Evolutionary conservation across 2,113 vertebrate species (phyloP).

Genomic region (Rattus rattus): DNA sequence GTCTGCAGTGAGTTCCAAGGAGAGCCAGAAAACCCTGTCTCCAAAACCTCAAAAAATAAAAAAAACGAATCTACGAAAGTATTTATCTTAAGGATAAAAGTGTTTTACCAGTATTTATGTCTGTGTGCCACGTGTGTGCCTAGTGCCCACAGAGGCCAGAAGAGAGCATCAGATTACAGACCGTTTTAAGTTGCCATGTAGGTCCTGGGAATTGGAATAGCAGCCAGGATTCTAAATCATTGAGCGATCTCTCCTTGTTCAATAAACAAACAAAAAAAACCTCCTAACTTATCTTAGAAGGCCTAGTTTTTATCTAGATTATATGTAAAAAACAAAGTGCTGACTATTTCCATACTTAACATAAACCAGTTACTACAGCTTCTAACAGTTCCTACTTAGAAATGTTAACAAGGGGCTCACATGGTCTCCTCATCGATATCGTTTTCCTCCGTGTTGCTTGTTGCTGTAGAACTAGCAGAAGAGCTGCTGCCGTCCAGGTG

Average conservation of each 20-base stretch:
- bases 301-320: not conserved
- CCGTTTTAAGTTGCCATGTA: not conserved
- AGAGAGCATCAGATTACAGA: not conserved
- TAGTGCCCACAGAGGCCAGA: not conserved
- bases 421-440: conserved; percentile 99
- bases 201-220: not conserved
- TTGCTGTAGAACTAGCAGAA: conserved; percentile 97
- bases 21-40: not conserved
- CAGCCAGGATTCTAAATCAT: not conserved
- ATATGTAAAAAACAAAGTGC: not conserved
- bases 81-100: not conserved
- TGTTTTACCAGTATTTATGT: not conserved
- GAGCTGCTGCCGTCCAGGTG: conserved; percentile 97
- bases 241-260: not conserved
- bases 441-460: conserved; percentile 99
- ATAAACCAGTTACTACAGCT: not conserved
- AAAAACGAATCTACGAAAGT: not conserved
- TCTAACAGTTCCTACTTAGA: not conserved
- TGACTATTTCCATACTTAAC: not conserved
- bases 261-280: not conserved
- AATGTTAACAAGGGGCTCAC: conserved; percentile 85
- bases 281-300: not conserved
- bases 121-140: too few relatives aligned
- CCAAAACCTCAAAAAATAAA: not conserved
- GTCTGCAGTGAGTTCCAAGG: not conserved